Evolutionary conservation across 2,113 vertebrate species (phyloP).

Genomic region (Myotis yumanensis): DNA sequence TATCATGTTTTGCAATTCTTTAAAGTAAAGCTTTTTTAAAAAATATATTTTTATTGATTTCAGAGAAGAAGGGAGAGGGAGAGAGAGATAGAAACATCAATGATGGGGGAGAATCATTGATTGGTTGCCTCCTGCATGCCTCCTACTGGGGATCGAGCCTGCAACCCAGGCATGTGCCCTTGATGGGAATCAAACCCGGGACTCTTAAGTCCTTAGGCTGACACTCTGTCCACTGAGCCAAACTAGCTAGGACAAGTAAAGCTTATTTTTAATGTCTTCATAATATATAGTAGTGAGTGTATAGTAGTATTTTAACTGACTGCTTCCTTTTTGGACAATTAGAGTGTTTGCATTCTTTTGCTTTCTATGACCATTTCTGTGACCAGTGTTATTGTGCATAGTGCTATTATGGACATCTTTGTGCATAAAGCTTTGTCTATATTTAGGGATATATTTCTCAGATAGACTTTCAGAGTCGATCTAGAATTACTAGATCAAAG

Average conservation of each 20-base stretch:
- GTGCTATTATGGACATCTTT: background rate
- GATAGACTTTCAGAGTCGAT: slow-evolving; percentile 21
- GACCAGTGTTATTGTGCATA: background rate
- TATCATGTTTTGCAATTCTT: background rate
- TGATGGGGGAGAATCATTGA: no score
- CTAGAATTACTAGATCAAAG: slow-evolving; percentile 22
- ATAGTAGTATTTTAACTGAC: background rate
- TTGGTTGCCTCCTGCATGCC: no score
- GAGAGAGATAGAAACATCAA: no score
- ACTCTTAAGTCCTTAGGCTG: no score
- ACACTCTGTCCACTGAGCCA: background rate
- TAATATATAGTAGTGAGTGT: background rate
- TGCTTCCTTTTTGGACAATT: background rate
- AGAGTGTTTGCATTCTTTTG: background rate
- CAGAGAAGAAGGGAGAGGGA: no score
- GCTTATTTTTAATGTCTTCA: background rate
- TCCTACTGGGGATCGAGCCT: no score
- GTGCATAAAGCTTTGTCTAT: background rate
- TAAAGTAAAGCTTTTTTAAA: background rate
- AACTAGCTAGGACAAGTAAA: background rate
- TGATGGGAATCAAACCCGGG: no score
- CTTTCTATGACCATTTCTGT: background rate
- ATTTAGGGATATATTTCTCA: background rate
- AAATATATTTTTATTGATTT: no score
- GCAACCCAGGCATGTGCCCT: no score